These are phyloP conservation scores for Micoletzkya japonica DNA, from an alignment of 2,888 invertebrate species.

Conservation along the genomic window DNA sequence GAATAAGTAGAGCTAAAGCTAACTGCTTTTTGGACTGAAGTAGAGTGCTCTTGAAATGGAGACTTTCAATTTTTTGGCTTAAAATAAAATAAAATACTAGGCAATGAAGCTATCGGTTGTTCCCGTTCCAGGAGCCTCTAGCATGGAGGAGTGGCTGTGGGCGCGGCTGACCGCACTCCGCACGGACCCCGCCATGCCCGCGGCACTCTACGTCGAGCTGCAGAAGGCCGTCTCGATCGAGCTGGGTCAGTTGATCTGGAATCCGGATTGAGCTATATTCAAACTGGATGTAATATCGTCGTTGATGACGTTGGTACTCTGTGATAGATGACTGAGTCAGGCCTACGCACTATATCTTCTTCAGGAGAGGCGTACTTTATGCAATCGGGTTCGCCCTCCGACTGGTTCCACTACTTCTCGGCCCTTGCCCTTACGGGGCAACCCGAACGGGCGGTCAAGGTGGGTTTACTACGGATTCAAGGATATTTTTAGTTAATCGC, in stretches of 20 bases:
- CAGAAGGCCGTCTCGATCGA: constrained; percentile 57
- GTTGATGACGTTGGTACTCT: neutral
- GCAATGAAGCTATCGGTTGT: neutral
- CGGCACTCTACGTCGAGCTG: constrained; percentile 50
- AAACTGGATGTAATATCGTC: neutral
- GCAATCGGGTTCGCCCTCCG: constrained; percentile 45
- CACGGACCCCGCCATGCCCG: constrained; percentile 47
- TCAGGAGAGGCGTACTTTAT: constrained; percentile 60
- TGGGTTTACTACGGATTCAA: constrained; percentile 27
- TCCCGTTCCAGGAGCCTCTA: constrained; percentile 14
- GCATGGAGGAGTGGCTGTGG: constrained; percentile 62
- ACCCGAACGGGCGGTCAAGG: constrained; percentile 55
- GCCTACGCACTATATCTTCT: constrained; percentile 29
- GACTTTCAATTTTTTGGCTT: neutral
- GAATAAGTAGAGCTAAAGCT: constrained; percentile 26
- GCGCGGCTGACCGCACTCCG: constrained; percentile 50
- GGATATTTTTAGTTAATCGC: neutral
- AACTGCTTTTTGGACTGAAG: constrained; percentile 14
- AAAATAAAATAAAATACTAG: neutral
- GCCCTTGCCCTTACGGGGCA: constrained; percentile 60
- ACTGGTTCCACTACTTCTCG: constrained; percentile 53
- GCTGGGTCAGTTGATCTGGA: constrained; percentile 39
- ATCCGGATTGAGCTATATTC: neutral
- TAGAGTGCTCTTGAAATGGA: neutral
- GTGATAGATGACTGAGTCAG: no score